Base-by-base conservation (phyloP, 2,888 invertebrate species). In the Eledone cirrhosa region DNA sequence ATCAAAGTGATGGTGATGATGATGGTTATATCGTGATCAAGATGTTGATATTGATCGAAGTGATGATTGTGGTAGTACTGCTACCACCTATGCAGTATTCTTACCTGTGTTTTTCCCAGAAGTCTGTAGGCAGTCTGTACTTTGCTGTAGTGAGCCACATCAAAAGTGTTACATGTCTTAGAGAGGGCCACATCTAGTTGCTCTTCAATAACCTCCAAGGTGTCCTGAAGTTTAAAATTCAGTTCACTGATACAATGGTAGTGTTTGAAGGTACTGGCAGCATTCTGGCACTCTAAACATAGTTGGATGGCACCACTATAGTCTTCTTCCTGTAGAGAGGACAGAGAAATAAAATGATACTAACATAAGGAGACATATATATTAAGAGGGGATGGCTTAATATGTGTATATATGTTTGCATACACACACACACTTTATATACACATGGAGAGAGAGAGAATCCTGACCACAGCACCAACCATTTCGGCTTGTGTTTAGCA, bases 231-330 rank as follows among this genome's bases (percentile, higher is more conserved):
- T 87, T 97, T 95, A 22, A 94, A 94, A 22, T 94, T 94, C 53
- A 98, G 91, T 81, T 97, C 96, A 69, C 96, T 94, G 67, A 98
- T 96, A 87, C 98, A 97, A n/a, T 94, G 94, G 87, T 95, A 98
- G 88, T 98, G 96, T 86, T 94, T 94, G 88, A 96, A 96, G 65
- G 94, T 94, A 0, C 93, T 93, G 0, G 97, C 97, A 0, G 95
- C 96, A 87, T 94, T 94, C 87, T 95, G 95, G 87, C 97, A 97
- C 89, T 95, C 96, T 48, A 97, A 91, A 78, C 98, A 93, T 41
- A 98, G 92, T n/a, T 95, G 94, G 80, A 98, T 97, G 0, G 97
- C 97, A 74, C 95, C 95, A 27, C 95, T 95, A 90, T 95, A 98
- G 88, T 97, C 95, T 85, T 94, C 95, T 86, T 94, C 95, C 79